Percentiles rank a stretch among this genome's conserved stretches.
These are phyloP conservation scores for Apocheima hispidaria DNA, from an alignment of 2,888 invertebrate genomes.

Conservation along the genomic window DNA sequence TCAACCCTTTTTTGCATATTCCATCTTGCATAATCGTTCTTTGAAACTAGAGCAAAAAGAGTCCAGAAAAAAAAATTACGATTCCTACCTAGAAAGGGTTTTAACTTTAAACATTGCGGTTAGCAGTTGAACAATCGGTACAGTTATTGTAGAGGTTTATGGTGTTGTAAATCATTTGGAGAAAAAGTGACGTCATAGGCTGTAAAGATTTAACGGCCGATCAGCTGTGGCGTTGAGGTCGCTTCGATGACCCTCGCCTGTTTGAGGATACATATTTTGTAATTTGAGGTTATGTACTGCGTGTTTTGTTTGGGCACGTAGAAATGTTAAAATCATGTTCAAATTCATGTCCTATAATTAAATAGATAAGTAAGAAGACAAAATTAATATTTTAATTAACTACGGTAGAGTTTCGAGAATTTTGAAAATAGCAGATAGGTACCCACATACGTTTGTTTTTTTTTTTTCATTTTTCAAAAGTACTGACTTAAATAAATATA, in stretches of 20 bases:
- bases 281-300: slow-evolving; percentile 9
- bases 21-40: slow-evolving; percentile 81
- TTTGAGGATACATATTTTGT: slow-evolving; percentile 37
- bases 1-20: slow-evolving; percentile 82
- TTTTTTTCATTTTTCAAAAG: no score
- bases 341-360: not conserved
- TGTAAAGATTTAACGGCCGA: slow-evolving; percentile 81
- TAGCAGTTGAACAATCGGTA: slow-evolving; percentile 84
- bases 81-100: slow-evolving; percentile 79
- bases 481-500: no score
- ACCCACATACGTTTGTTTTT: no score
- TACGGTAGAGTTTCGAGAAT: no score
- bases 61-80: slow-evolving; percentile 58
- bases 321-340: not conserved
- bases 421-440: no score
- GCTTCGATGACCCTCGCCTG: slow-evolving; percentile 51
- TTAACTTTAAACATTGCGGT: slow-evolving; percentile 79
- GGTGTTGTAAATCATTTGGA: slow-evolving; percentile 80
- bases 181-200: slow-evolving; percentile 82
- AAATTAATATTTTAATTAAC: no score
- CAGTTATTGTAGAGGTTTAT: slow-evolving; percentile 83
- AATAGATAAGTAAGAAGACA: not conserved
- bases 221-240: slow-evolving; percentile 80
- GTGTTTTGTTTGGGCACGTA: slow-evolving; percentile 3
- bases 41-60: slow-evolving; percentile 81